Evolutionary conservation across 1,140 invertebrate species (phyloP).

Genomic region (Hylyphantes graminicola): DNA sequence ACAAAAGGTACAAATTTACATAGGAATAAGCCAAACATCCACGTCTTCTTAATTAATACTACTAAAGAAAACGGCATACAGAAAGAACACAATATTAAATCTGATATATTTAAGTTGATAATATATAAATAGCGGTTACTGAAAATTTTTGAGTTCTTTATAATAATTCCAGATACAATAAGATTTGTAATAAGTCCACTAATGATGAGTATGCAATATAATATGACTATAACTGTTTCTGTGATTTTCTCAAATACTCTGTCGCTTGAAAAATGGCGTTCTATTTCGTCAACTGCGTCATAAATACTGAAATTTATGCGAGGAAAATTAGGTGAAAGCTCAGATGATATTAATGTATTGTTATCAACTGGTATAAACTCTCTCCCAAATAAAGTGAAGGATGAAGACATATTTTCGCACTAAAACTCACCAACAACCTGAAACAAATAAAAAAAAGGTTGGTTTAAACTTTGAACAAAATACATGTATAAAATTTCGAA

Average conservation of each 20-base stretch:
- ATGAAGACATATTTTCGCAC: too few species aligned
- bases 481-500: too few species aligned
- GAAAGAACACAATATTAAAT: conserved; percentile 73
- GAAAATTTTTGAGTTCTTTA: conserved; percentile 21
- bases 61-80: conserved; percentile 74
- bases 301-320: conserved; percentile 45
- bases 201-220: conserved; percentile 39
- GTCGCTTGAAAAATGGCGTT: conserved; percentile 30
- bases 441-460: too few species aligned
- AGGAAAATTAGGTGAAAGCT: background rate
- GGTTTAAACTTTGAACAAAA: too few species aligned
- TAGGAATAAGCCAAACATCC: conserved; percentile 69
- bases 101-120: conserved; percentile 73
- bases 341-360: background rate
- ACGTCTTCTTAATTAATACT: conserved; percentile 65
- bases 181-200: conserved; percentile 41
- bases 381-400: too few species aligned
- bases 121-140: conserved; percentile 14
- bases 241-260: conserved; percentile 22
- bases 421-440: too few species aligned
- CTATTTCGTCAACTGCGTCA: conserved; percentile 30
- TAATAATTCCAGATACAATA: conserved; percentile 33
- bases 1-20: conserved; percentile 73
- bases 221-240: conserved; percentile 28
- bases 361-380: background rate